Percentiles rank a stretch among this genome's conserved stretches.
Conservation (phyloP, 2,888 invertebrate species). For the Acleris sparsana region DNA sequence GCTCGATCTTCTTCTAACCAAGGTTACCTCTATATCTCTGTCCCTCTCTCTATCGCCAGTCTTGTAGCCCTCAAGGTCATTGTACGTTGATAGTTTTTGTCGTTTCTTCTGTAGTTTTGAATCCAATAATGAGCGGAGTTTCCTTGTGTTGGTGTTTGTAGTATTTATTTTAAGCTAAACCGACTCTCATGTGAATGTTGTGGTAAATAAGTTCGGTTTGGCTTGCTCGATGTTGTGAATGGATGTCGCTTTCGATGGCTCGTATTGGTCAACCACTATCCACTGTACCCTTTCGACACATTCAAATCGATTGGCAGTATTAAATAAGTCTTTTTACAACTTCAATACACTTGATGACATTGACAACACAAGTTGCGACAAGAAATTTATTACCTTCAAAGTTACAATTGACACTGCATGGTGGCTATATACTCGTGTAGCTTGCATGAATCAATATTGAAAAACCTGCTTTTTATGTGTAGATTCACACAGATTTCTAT, state of each 20-base stretch:
- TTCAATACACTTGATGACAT: conserved; percentile 64
- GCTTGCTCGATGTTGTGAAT: conserved; percentile 79
- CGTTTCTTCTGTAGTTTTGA: conserved; percentile 77
- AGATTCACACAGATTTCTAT: conserved; percentile 50
- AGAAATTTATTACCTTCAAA: conserved; percentile 52
- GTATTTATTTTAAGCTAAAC: conserved; percentile 63
- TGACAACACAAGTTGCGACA: conserved; percentile 44
- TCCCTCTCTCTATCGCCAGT: conserved; percentile 75
- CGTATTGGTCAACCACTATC: conserved; percentile 76
- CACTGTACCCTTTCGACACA: conserved; percentile 68
- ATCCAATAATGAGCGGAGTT: conserved; percentile 75
- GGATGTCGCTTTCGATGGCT: conserved; percentile 82
- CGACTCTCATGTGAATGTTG: conserved; percentile 44
- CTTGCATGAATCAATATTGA: conserved; percentile 75
- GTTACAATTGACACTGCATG: conserved; percentile 76
- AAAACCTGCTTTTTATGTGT: conserved; percentile 79
- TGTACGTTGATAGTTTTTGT: conserved; percentile 77
- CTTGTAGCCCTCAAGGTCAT: conserved; percentile 71
- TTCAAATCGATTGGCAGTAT: conserved; percentile 64
- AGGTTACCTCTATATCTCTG: conserved; percentile 71
- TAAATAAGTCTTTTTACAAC: conserved; percentile 48
- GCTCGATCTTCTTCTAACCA: conserved; percentile 71
- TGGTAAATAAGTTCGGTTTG: conserved; percentile 57
- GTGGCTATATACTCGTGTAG: conserved; percentile 59
- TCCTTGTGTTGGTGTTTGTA: conserved; percentile 75